Base-by-base conservation (phyloP, 2,888 invertebrate genomes). In the Nysson spinosus region DNA sequence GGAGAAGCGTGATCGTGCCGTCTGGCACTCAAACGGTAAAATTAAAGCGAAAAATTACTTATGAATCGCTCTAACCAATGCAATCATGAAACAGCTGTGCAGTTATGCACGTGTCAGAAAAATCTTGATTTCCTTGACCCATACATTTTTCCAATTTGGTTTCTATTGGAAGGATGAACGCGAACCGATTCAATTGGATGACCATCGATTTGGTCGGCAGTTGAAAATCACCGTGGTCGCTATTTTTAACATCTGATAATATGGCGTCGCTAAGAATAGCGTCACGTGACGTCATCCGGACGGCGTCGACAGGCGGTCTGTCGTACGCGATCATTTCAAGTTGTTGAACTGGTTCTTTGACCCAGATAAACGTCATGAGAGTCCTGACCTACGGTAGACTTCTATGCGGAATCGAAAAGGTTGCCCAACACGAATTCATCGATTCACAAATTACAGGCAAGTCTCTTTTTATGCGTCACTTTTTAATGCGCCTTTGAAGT, bases 261-360 rank as follows among this genome's bases (percentile, higher is more conserved):
- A 74, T 69, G 76, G 71, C 71, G 76, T 72, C 61, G 73, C 75
- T 74, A 43, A 70, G 71, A 82, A 81, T 82, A 82, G 80, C 72
- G 55, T 80, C 68, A 74, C 75, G 72, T 81, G 82, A 82, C 83
- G 82, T 81, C 82, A 82, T 72, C 11, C 16, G 11, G 61, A 12
- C 62, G 54, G 34, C 66, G 75, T 73, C 75, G 77, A 75, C 72
- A 69, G 70, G 70, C 74, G 49, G 77, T 78, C 76, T 71, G 73
- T 71, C 78, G 78, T 73, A 76, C 67, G 69, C 70, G 72, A 77
- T 76, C 72, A 73, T 77, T 81, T 80, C 70, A 56, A 72, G 77
- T 76, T 69, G 71, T 64, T 71, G 75, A 72, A 78, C 77, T 80
- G 73, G 81, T 81, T 82, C 78, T 80, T 81, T 78, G 79, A 81